Percentiles rank a stretch among this genome's conserved stretches.
phyloP scores from a whole-genome alignment of 2,888 invertebrate species.

The Strigamia maritima region DNA sequence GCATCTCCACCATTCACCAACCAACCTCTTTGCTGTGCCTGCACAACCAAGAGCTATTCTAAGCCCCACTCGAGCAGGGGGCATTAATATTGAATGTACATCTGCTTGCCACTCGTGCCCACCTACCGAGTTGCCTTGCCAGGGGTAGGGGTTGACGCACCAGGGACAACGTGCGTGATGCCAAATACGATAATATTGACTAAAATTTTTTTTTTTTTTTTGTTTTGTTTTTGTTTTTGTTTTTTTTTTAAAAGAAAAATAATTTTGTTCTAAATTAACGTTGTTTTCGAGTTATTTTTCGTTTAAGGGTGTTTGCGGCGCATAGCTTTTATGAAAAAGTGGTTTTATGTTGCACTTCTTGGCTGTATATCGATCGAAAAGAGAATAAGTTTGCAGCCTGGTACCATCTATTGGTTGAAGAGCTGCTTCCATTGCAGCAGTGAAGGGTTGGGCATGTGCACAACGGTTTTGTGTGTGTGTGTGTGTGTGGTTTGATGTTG shows the following conservation, averaged over 20 bases:
- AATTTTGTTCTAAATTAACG: too few relatives aligned
- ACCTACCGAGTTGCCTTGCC: not conserved
- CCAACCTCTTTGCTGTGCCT: not conserved
- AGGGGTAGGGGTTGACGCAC: not conserved
- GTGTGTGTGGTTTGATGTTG: too few relatives aligned
- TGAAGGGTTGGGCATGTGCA: not conserved
- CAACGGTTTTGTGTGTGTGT: not conserved
- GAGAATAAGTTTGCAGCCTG: not conserved
- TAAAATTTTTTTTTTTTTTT: not conserved
- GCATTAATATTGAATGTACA: conserved; percentile 4
- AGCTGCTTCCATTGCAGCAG: not conserved
- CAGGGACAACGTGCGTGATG: not conserved
- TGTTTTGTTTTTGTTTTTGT: not conserved
- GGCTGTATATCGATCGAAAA: not conserved
- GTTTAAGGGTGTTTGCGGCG: too few relatives aligned
- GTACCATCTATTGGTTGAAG: too few relatives aligned
- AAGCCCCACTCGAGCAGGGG: not conserved
- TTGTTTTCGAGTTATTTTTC: too few relatives aligned
- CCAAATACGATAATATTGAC: not conserved
- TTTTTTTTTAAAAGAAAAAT: too few relatives aligned
- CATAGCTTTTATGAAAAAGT: not conserved
- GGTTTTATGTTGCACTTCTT: not conserved
- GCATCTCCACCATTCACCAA: not conserved
- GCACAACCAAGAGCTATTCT: not conserved
- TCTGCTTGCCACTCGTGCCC: not conserved